These are phyloP conservation scores for Scaptomyza hsui DNA, from an alignment of 1,140 invertebrate species.

Conservation along the genomic window DNA sequence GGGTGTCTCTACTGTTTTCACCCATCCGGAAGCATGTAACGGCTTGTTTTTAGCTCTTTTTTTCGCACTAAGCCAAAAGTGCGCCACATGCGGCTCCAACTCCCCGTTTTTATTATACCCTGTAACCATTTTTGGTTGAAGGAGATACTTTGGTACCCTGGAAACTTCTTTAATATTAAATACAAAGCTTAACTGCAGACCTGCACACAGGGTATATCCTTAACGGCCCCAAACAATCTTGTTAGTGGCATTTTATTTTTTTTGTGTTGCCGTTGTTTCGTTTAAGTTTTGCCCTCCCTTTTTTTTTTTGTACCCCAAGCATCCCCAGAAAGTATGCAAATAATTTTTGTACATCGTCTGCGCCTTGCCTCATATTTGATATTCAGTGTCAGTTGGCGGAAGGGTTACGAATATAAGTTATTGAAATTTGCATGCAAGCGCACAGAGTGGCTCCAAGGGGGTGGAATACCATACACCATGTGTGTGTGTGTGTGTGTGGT, in stretches of 20 bases:
- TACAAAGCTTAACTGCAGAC: too few species aligned
- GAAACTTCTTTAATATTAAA: too few species aligned
- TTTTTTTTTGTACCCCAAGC: conserved; percentile 46
- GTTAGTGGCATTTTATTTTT: not conserved
- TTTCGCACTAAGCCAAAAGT: conserved; percentile 55
- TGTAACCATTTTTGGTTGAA: not conserved
- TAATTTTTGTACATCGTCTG: conserved; percentile 64
- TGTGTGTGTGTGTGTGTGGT: not conserved
- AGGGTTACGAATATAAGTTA: conserved; percentile 77
- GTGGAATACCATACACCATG: not conserved
- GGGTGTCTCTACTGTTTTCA: conserved; percentile 40
- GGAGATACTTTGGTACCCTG: too few species aligned
- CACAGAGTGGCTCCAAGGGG: conserved; percentile 8
- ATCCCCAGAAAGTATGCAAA: conserved; percentile 79
- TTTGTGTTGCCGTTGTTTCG: conserved; percentile 34
- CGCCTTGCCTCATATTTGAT: conserved; percentile 75
- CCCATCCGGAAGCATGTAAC: conserved; percentile 54
- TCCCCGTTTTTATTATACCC: conserved; percentile 39
- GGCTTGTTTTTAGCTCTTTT: conserved; percentile 46
- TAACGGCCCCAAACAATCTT: too few species aligned
- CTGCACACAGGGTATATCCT: not conserved
- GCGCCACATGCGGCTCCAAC: conserved; percentile 70
- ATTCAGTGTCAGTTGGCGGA: conserved; percentile 78
- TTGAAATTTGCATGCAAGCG: conserved; percentile 77
- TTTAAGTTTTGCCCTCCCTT: conserved; percentile 25